Conservation (phyloP, 2,113 vertebrate species). For the Callaeas wilsoni region DNA sequence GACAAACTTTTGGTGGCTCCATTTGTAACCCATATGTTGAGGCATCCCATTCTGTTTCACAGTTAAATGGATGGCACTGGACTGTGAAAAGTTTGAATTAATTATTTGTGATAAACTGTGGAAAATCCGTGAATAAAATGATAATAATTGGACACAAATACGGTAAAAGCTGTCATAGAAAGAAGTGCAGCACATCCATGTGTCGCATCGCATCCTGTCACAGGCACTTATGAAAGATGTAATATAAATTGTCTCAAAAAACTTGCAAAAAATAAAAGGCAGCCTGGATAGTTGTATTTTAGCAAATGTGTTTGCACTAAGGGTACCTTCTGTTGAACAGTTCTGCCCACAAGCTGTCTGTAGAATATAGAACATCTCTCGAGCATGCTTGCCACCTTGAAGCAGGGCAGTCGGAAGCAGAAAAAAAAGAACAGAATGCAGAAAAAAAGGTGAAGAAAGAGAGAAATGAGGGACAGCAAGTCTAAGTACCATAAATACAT, state of each 20-base stretch:
- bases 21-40: slow-evolving; percentile 63
- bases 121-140: slow-evolving; percentile 60
- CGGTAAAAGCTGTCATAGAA: slow-evolving; percentile 62
- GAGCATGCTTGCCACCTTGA: slow-evolving; percentile 97
- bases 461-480: slow-evolving; percentile 82
- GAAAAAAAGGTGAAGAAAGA: slow-evolving; percentile 81
- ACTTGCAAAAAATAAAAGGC: slow-evolving; percentile 67
- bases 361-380: slow-evolving; percentile 98
- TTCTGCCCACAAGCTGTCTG: slow-evolving; percentile 98
- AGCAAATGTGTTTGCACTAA: slow-evolving; percentile 79
- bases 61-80: slow-evolving; percentile 49
- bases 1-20: slow-evolving; percentile 56
- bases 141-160: slow-evolving; percentile 65
- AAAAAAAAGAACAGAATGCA: slow-evolving; percentile 80
- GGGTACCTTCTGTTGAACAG: slow-evolving; percentile 99
- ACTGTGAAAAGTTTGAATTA: slow-evolving; percentile 57
- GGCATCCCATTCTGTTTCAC: slow-evolving; percentile 48
- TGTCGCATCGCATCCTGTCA: slow-evolving; percentile 71
- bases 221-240: slow-evolving; percentile 74
- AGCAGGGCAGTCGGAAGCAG: slow-evolving; percentile 85
- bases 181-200: slow-evolving; percentile 66
- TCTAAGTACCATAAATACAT: slow-evolving; percentile 82
- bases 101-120: slow-evolving; percentile 51
- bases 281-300: slow-evolving; percentile 77
- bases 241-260: slow-evolving; percentile 73